phyloP scores from a whole-genome alignment of 2,113 vertebrate species.

The Rhineura floridana region DNA sequence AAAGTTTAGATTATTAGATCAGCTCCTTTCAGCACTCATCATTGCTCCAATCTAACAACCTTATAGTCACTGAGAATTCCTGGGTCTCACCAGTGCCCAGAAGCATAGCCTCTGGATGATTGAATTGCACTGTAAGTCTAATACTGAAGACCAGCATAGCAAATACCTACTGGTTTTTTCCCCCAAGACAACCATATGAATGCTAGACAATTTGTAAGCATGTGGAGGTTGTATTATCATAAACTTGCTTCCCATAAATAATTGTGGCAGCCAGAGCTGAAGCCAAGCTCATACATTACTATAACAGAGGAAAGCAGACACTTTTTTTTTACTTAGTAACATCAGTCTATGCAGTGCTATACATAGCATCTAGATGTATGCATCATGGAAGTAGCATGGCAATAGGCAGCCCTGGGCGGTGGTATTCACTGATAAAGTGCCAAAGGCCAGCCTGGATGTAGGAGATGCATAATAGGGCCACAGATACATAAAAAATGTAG shows the following conservation, averaged over 20 bases:
- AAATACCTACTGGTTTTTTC: constrained; percentile 13
- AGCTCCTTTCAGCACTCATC: background rate
- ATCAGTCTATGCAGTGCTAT: accelerated
- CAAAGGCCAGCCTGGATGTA: background rate
- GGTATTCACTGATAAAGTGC: constrained; percentile 4
- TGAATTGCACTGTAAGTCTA: constrained; percentile 26
- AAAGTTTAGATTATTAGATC: background rate
- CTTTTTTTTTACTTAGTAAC: background rate
- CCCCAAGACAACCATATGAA: constrained; percentile 21
- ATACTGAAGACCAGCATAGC: constrained; percentile 2
- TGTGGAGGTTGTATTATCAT: constrained; percentile 18
- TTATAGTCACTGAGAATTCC: background rate
- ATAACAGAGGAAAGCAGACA: constrained; percentile 20
- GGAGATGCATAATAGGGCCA: constrained; percentile 8
- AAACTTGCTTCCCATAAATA: constrained; percentile 57
- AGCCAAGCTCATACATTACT: constrained; percentile 49
- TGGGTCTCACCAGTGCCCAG: background rate
- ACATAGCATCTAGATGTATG: background rate
- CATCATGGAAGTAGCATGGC: background rate
- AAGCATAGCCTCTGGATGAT: background rate
- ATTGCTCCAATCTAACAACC: background rate
- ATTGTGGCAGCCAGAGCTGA: constrained; percentile 19
- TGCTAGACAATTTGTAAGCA: constrained; percentile 44
- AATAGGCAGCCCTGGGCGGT: constrained; percentile 10
- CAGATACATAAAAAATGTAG: background rate